Evolutionary conservation across 2,888 invertebrate genomes (phyloP).

Genomic region (Drosophila anceps): DNA sequence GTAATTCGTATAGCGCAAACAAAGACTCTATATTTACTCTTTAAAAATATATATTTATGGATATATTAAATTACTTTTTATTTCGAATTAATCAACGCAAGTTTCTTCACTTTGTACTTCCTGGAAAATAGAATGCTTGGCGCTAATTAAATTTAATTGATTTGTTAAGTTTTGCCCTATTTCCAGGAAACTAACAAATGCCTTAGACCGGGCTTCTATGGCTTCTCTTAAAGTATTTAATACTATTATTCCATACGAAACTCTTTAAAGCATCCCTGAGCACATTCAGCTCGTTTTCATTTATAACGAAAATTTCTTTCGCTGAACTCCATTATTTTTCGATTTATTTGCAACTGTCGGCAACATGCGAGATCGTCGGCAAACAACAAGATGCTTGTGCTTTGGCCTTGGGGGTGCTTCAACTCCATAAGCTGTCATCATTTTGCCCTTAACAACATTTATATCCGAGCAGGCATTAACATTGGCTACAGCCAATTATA

Average conservation of each 20-base stretch:
- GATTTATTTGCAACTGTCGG: constrained; percentile 46
- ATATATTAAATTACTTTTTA: neutral
- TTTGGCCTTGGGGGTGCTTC: constrained; percentile 27
- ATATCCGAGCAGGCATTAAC: constrained; percentile 52
- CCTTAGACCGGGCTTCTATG: neutral
- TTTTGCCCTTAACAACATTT: constrained; percentile 40
- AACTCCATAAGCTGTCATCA: constrained; percentile 52
- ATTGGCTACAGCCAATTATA: constrained; percentile 72
- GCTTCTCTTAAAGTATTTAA: neutral
- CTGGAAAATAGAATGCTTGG: neutral
- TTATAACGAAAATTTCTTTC: neutral
- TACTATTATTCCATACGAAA: neutral
- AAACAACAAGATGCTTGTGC: constrained; percentile 31
- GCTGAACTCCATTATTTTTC: constrained; percentile 4
- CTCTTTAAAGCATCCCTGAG: neutral
- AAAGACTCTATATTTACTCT: too few species aligned
- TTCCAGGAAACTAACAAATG: neutral
- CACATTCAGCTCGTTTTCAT: neutral
- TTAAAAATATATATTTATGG: too few species aligned
- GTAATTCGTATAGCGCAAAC: too few species aligned
- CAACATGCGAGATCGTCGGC: constrained; percentile 31
- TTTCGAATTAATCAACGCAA: neutral
- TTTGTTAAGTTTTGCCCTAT: neutral
- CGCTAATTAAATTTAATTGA: constrained; percentile 1
- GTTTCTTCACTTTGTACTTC: neutral